phyloP scores from a whole-genome alignment of 2,888 invertebrate genomes.

The Chaetoderma sp. region DNA sequence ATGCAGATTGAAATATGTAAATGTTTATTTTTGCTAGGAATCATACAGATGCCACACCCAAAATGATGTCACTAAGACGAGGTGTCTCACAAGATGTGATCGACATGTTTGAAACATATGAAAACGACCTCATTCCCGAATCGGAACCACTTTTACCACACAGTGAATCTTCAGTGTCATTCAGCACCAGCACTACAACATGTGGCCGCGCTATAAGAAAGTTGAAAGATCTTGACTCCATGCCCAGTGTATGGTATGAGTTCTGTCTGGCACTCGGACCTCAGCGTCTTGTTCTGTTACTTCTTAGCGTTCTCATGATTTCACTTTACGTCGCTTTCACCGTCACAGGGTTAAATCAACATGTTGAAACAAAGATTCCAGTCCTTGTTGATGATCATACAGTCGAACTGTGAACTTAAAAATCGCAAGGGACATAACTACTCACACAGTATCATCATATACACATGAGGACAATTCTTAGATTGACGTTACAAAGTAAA shows the following conservation, averaged over 20 bases:
- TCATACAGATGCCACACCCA: constrained; percentile 40
- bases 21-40: constrained; percentile 41
- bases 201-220: neutral
- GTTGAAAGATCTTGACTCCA: neutral
- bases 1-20: too few relatives aligned
- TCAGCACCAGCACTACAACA: neutral
- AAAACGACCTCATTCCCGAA: constrained; percentile 18
- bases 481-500: too few relatives aligned
- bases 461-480: too few relatives aligned
- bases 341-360: constrained; percentile 34
- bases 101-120: constrained; percentile 30
- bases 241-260: constrained; percentile 39
- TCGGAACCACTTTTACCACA: neutral
- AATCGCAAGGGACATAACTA: neutral
- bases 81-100: constrained; percentile 38
- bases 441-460: too few relatives aligned
- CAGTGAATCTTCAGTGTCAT: neutral
- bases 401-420: neutral
- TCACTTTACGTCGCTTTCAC: constrained; percentile 43
- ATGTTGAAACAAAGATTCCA: neutral
- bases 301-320: constrained; percentile 37
- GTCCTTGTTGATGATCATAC: neutral
- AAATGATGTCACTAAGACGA: constrained; percentile 41
- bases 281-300: constrained; percentile 31
- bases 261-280: constrained; percentile 41